These are phyloP conservation scores for Brenthis ino DNA, from an alignment of 2,888 invertebrate genomes.

Conservation along the genomic window DNA sequence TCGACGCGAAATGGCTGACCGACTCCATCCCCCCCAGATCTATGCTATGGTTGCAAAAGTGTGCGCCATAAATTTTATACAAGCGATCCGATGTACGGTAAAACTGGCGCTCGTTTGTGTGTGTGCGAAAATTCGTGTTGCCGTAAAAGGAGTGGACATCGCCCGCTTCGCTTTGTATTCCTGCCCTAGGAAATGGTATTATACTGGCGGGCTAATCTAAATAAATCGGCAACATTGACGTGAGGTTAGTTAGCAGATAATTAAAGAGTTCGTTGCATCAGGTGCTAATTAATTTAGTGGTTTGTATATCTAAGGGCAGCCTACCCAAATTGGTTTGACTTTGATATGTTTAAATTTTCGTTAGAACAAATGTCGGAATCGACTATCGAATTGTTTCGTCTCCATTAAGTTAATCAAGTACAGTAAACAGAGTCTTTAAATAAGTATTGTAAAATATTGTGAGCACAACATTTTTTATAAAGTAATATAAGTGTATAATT, in stretches of 20 bases:
- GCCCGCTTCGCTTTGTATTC: conserved; percentile 73
- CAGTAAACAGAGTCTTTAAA: neutral
- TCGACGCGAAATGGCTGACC: conserved; percentile 81
- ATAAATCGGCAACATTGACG: conserved; percentile 67
- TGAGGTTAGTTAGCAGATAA: conserved; percentile 61
- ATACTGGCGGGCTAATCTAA: conserved; percentile 65
- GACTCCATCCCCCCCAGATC: conserved; percentile 70
- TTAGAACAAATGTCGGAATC: neutral
- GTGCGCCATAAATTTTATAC: conserved; percentile 82
- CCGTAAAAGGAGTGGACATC: conserved; percentile 72
- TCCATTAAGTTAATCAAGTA: neutral
- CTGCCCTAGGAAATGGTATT: conserved; percentile 56
- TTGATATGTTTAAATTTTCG: conserved; percentile 11
- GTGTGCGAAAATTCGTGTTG: conserved; percentile 77
- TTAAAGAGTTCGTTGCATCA: conserved; percentile 56
- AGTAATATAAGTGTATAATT: conserved; percentile 11
- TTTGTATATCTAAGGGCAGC: conserved; percentile 23
- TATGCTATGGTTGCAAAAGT: conserved; percentile 77
- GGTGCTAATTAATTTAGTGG: conserved; percentile 30
- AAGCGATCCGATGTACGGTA: conserved; percentile 75
- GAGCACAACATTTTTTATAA: neutral
- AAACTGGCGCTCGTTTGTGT: conserved; percentile 61
- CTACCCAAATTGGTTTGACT: neutral
- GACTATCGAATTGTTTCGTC: neutral
- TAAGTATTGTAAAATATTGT: neutral